phyloP scores from a whole-genome alignment of 2,888 invertebrate species.

The Oscheius onirici region DNA sequence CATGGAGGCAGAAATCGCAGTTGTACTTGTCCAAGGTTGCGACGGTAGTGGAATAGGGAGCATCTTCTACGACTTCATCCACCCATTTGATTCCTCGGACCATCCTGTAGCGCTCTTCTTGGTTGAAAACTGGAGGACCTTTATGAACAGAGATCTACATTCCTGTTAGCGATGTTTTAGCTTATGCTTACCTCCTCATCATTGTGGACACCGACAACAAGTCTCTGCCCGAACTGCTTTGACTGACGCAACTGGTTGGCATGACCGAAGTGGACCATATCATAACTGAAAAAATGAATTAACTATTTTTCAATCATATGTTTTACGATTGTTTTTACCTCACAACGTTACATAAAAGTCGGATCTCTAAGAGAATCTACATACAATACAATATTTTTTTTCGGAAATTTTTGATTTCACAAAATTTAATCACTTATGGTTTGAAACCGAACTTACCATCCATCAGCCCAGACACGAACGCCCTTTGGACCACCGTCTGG shows the following conservation, averaged over 20 bases:
- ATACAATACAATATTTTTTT: no score
- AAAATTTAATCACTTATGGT: not conserved
- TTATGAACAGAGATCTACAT: slow-evolving; percentile 86
- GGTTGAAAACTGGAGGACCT: slow-evolving; percentile 93
- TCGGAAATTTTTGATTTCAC: no score
- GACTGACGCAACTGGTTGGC: slow-evolving; percentile 97
- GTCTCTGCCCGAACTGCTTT: slow-evolving; percentile 86
- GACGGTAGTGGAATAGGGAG: slow-evolving; percentile 95
- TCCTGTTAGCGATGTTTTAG: not conserved
- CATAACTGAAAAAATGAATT: slow-evolving; percentile 81
- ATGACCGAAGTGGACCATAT: slow-evolving; percentile 99
- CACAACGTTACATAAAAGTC: no score
- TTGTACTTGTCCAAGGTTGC: slow-evolving; percentile 93
- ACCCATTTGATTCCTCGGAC: slow-evolving; percentile 99
- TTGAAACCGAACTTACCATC: slow-evolving; percentile 64
- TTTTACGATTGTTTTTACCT: no score
- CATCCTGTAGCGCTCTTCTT: slow-evolving; percentile 84
- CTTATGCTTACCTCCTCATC: slow-evolving; percentile 77
- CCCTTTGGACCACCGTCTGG: slow-evolving; percentile 56
- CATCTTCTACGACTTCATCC: slow-evolving; percentile 96
- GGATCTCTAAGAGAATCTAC: no score
- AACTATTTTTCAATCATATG: no score
- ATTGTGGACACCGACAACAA: slow-evolving; percentile 95
- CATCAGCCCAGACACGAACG: slow-evolving; percentile 68
- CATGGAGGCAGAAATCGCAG: slow-evolving; percentile 92